These are phyloP conservation scores for Diorhabda sublineata DNA, from an alignment of 1,140 invertebrate species.

Conservation along the genomic window DNA sequence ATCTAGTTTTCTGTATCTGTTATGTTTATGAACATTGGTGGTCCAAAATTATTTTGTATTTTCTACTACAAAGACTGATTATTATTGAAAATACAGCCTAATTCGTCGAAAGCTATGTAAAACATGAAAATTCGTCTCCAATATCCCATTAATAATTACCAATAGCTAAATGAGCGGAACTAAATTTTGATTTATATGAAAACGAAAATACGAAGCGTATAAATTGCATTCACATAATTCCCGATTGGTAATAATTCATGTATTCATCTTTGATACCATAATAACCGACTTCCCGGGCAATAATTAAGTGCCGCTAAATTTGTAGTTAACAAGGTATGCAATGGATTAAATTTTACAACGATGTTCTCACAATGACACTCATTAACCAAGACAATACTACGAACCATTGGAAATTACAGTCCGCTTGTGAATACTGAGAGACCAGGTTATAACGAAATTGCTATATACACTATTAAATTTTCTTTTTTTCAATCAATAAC, in stretches of 20 bases:
- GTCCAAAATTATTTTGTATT: no score
- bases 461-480: neutral
- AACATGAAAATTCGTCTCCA: no score
- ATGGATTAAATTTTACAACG: neutral
- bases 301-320: conserved; percentile 1
- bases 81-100: no score
- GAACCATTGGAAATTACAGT: conserved; percentile 2
- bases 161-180: neutral
- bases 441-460: neutral
- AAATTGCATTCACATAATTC: conserved; percentile 1
- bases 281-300: neutral
- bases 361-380: conserved; percentile 1
- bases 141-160: no score
- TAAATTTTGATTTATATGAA: neutral
- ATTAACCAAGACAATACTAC: neutral
- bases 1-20: no score
- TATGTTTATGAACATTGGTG: no score
- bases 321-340: neutral
- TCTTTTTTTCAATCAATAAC: neutral
- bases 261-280: conserved; percentile 3
- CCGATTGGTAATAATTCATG: neutral
- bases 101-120: no score
- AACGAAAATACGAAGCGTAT: neutral
- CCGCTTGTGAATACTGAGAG: neutral
- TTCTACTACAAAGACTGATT: no score